phyloP scores from a whole-genome alignment of 2,113 vertebrate genomes.

The Stercorarius parasiticus region DNA sequence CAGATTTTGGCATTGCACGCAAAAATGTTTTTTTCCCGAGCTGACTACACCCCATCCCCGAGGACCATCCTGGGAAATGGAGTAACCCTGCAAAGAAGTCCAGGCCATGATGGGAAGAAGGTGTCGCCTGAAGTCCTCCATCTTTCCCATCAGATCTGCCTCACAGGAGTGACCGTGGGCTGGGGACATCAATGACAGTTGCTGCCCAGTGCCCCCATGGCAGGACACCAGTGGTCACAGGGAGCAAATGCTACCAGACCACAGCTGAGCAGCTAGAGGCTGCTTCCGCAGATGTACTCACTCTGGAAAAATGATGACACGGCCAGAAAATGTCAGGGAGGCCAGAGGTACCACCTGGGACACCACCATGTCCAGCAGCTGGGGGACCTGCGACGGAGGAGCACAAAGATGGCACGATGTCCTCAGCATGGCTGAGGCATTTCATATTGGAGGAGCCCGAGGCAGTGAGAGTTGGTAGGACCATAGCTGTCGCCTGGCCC shows the following conservation, averaged over 20 bases:
- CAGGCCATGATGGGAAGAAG: not conserved
- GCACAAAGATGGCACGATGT: not conserved
- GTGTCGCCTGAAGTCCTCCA: not conserved
- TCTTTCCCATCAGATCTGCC: not conserved
- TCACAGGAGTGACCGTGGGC: not conserved
- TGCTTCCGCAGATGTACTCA: not conserved
- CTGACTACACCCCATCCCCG: too few relatives aligned
- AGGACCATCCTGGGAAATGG: not conserved
- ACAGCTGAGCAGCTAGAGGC: not conserved
- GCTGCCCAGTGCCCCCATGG: not conserved
- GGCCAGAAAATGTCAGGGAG: not conserved
- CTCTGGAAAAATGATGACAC: not conserved
- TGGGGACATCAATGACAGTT: not conserved
- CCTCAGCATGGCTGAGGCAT: not conserved
- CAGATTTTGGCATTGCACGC: too few relatives aligned
- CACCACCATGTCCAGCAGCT: not conserved
- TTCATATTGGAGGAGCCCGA: not conserved
- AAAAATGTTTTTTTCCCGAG: not conserved
- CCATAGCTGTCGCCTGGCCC: not conserved
- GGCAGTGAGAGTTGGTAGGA: not conserved
- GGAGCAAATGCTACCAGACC: not conserved
- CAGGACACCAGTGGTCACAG: not conserved
- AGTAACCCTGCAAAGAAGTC: not conserved
- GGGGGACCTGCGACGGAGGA: not conserved
- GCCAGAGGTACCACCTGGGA: not conserved